These are phyloP conservation scores for Molorchus minor DNA, from an alignment of 2,888 invertebrate genomes.

Conservation along the genomic window DNA sequence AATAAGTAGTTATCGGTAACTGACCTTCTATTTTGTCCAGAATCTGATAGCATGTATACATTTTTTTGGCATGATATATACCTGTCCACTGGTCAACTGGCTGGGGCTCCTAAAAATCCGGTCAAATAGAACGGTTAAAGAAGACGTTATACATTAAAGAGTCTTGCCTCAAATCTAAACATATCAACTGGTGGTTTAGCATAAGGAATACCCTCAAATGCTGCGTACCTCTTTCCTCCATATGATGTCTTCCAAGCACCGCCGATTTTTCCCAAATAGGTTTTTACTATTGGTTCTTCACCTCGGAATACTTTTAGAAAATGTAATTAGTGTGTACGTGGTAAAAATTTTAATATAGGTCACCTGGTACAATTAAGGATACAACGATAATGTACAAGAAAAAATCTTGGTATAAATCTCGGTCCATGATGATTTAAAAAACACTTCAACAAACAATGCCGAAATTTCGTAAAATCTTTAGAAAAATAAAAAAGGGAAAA, in stretches of 20 bases:
- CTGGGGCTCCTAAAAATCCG: constrained; percentile 43
- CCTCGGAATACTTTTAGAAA: too few species aligned
- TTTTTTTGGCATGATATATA: constrained; percentile 43
- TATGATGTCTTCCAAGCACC: constrained; percentile 17
- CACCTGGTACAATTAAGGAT: too few species aligned
- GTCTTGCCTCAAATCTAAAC: constrained; percentile 34
- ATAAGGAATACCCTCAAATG: constrained; percentile 35
- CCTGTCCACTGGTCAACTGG: constrained; percentile 49
- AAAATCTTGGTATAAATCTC: too few species aligned
- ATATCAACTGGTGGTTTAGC: constrained; percentile 36
- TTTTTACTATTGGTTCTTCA: constrained; percentile 16
- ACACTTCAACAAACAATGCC: too few species aligned
- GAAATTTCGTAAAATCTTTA: too few species aligned
- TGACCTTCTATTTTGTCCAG: background rate
- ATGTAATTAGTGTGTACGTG: too few species aligned
- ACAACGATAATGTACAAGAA: too few species aligned
- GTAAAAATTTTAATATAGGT: too few species aligned
- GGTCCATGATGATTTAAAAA: too few species aligned
- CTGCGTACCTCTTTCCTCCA: constrained; percentile 21
- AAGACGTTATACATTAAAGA: background rate
- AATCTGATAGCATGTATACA: constrained; percentile 46
- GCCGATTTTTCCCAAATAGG: constrained; percentile 22
- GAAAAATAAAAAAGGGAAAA: too few species aligned
- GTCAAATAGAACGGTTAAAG: background rate
- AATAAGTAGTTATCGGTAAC: background rate